Evolutionary conservation across 2,888 invertebrate species (phyloP), one percentile per base, ranked within the genome.

Genomic region (Oxytorus armatus): DNA sequence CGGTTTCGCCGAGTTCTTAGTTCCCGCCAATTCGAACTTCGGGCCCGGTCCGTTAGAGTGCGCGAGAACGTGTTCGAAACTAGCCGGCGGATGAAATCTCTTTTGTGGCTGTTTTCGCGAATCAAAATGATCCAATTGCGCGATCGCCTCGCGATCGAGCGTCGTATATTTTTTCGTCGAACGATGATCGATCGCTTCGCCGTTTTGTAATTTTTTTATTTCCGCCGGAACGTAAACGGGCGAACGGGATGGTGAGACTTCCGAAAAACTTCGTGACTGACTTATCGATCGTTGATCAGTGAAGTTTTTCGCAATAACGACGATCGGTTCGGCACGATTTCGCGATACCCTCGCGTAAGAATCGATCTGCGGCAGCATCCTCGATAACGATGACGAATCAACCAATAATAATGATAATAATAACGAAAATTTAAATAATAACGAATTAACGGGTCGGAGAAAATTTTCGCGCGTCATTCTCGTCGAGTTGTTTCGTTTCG

Each of bases 61-160:
- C 1, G 85, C 69, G 1, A 83, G 7, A 4, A 47, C 75, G 23
- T 86, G 86, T 33, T 88, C 86, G 73, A 89, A 89, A 23, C 81
- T 83, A 0, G 89, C 88, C 0, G 89, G 87, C 1, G 91, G 90
- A 70, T 89, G 89, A 59, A 89, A 92, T 65, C 91, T 85, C 0
- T 90, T 86, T 44, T 91, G 89, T 0, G 88, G 86, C 14, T 86
- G 82, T 51, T 84, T 85, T 10, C 42, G 23, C 47, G 73, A 33
- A n/a, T 68, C 51, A 14, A n/a, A 18, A 0, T 77, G 68, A 39
- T 89, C 87, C 29, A 89, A 51, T 36, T 87, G 85, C 0, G 85
- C 82, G 14, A 89, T 25, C 76, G 88, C 73, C 18, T 89, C 87
- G 47, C 86, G 82, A 63, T 91, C 88, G 49, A 90, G 61, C 0